A percentile compares a stretch with the other conserved stretches of the same genome.
Evolutionary conservation across 2,797 vertebrate genomes (phyloP).

Genomic region (Linurgus olivaceus): DNA sequence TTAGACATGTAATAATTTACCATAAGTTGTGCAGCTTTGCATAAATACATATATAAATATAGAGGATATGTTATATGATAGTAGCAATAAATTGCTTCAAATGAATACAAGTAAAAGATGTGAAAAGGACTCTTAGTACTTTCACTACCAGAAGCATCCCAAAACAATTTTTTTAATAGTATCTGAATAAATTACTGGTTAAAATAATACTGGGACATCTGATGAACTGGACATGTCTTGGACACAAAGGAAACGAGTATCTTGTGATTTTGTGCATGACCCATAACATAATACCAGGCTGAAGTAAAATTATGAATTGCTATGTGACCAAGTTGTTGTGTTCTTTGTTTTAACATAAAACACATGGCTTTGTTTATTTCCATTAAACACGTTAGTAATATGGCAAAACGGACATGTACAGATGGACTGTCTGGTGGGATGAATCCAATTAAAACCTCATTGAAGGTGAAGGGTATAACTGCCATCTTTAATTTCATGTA

Average conservation of each 20-base stretch:
- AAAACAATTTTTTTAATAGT: neutral
- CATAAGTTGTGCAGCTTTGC: neutral
- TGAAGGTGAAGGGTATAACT: constrained; percentile 42
- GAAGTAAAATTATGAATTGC: constrained; percentile 50
- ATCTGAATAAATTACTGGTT: neutral
- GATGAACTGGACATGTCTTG: neutral
- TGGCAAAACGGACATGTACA: constrained; percentile 11
- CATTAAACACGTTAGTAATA: constrained; percentile 28
- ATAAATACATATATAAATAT: neutral
- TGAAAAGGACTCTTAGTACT: neutral
- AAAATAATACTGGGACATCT: constrained; percentile 2
- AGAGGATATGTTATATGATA: neutral
- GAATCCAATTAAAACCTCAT: constrained; percentile 42
- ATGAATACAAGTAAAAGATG: neutral
- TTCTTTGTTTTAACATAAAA: constrained; percentile 45
- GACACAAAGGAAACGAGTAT: neutral
- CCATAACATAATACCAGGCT: neutral
- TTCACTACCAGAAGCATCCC: neutral
- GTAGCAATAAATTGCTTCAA: neutral
- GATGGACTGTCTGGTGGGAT: neutral
- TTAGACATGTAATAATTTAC: neutral
- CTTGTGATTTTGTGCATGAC: constrained; percentile 9
- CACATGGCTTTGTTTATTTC: constrained; percentile 43
- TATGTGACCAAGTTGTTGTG: neutral
- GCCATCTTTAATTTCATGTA: constrained; percentile 28